Evolutionary conservation across 2,797 vertebrate species (phyloP).

Genomic region (Ctenochaetus hawaiiensis): DNA sequence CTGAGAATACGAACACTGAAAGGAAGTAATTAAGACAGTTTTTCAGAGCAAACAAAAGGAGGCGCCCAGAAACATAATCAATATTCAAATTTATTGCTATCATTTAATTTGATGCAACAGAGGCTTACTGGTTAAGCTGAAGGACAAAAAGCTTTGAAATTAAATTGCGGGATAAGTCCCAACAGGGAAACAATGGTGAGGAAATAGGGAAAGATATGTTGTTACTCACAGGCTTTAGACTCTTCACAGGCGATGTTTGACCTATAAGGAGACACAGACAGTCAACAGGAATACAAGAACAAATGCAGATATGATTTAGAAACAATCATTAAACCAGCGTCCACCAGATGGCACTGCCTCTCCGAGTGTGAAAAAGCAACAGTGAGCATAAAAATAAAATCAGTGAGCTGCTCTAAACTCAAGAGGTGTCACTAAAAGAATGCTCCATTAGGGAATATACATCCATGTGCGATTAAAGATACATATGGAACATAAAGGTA

Average conservation of each 20-base stretch:
- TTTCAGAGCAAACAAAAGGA: constrained; percentile 80
- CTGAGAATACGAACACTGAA: constrained; percentile 67
- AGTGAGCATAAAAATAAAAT: constrained; percentile 41
- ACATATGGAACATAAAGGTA: constrained; percentile 57
- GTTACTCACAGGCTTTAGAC: constrained; percentile 88
- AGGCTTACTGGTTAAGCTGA: constrained; percentile 73
- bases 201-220: constrained; percentile 45
- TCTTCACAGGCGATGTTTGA: constrained; percentile 96
- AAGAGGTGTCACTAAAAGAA: constrained; percentile 50
- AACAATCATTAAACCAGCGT: not conserved
- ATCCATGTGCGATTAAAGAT: constrained; percentile 73
- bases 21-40: constrained; percentile 81
- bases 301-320: constrained; percentile 34
- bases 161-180: constrained; percentile 62
- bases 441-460: constrained; percentile 66
- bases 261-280: constrained; percentile 83
- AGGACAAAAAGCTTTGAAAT: constrained; percentile 76
- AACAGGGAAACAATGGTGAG: constrained; percentile 26
- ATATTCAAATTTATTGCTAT: constrained; percentile 83
- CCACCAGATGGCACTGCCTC: constrained; percentile 79
- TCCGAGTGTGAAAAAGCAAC: constrained; percentile 36
- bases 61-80: constrained; percentile 75
- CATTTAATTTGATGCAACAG: constrained; percentile 76
- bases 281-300: constrained; percentile 42
- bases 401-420: constrained; percentile 55